phyloP scores from a whole-genome alignment of 2,113 vertebrate species.

The Cynopterus brachyotis region DNA sequence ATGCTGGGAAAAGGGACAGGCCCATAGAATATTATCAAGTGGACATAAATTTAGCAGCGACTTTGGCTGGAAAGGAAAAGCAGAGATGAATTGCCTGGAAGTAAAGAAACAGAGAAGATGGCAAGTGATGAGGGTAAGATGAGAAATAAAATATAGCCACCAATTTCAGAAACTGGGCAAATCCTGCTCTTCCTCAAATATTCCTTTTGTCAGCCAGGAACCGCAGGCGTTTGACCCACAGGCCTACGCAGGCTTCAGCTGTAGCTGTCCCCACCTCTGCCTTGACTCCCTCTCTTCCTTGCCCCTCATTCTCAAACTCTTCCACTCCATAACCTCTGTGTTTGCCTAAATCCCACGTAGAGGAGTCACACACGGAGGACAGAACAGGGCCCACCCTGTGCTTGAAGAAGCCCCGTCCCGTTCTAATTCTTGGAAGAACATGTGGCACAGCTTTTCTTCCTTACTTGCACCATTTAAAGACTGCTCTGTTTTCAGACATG shows the following conservation, averaged over 20 bases:
- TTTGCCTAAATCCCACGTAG: rapidly evolving
- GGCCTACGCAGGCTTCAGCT: background rate
- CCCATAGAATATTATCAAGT: background rate
- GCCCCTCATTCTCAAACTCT: background rate
- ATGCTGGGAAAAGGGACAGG: background rate
- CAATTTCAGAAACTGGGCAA: background rate
- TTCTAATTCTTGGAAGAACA: background rate
- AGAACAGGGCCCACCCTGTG: background rate
- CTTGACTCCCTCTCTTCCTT: background rate
- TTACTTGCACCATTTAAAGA: background rate
- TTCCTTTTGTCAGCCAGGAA: background rate
- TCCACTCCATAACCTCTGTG: background rate
- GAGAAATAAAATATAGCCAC: background rate
- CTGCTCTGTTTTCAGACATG: background rate
- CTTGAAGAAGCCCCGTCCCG: background rate
- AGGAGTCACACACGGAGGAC: background rate
- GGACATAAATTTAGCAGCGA: background rate
- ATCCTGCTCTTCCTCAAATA: background rate
- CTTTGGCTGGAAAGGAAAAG: background rate
- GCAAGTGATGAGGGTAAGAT: background rate
- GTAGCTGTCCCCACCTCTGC: background rate
- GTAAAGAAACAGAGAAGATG: background rate
- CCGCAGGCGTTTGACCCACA: background rate
- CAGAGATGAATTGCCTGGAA: background rate
- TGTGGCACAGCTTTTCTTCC: background rate